These are phyloP conservation scores for Lamprologus callipterus DNA, from an alignment of 2,113 vertebrate species.

Conservation along the genomic window DNA sequence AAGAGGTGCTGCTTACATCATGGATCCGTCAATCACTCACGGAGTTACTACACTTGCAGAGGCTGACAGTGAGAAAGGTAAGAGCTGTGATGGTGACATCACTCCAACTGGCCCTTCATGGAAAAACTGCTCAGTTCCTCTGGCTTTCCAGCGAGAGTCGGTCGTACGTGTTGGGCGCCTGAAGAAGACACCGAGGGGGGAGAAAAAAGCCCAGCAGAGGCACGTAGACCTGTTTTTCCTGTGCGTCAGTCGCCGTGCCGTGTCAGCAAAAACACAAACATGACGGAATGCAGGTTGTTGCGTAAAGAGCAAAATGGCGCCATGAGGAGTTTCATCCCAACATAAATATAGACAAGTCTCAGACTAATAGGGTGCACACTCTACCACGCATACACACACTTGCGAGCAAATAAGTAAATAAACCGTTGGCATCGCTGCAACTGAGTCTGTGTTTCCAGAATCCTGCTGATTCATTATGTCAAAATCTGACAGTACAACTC, in stretches of 20 bases:
- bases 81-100: conserved; percentile 32
- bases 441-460: conserved; percentile 17
- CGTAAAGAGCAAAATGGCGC: conserved; percentile 39
- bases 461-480: not conserved
- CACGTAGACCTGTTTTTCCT: conserved; percentile 50
- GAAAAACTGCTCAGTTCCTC: conserved; percentile 14
- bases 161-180: not conserved
- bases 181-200: conserved; percentile 14
- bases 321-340: conserved; percentile 34
- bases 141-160: not conserved
- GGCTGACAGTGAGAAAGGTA: not conserved
- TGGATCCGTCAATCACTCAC: conserved; percentile 28
- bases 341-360: conserved; percentile 47
- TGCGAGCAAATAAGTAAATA: conserved; percentile 31
- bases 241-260: conserved; percentile 46
- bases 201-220: not conserved
- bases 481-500: not conserved
- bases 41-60: not conserved
- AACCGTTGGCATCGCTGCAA: not conserved
- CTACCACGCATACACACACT: not conserved
- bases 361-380: conserved; percentile 17
- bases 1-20: conserved; percentile 32
- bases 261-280: conserved; percentile 62
- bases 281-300: conserved; percentile 47
- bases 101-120: not conserved